Base-by-base conservation (phyloP, 2,113 vertebrate species). In the Epinephelus cyanopodus region DNA sequence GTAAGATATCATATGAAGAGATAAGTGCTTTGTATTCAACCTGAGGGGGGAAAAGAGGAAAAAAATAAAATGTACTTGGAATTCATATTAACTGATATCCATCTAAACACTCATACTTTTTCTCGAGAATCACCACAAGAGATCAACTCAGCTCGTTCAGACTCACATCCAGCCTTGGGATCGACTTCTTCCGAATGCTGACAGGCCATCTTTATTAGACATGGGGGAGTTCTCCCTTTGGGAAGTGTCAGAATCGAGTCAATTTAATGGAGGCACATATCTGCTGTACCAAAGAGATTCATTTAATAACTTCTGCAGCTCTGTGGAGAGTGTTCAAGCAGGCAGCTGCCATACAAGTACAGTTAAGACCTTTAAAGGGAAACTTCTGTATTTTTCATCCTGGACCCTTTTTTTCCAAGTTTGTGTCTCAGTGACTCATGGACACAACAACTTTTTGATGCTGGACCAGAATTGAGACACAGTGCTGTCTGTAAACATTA, bases 231-330 rank as follows among this genome's bases (percentile, higher is more conserved):
- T 54, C 48, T 81, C 69, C 78, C 90, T 27, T 52, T 17, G 62
- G 77, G 74, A 82, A 72, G 72, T 71, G 81, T 72, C 83, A 81
- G 62, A 87, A 85, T 74, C 57, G 17, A 79, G 65, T 79, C 81
- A 66, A 67, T 85, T 88, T 86, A 82, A 89, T 65, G 61, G 69
- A 42, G 58, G 18, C 45, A 37, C 60, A 74, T 74, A 77, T 73
- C 88, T 74, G 76, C 66, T 68, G 54, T 64, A 79, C 80, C 82
- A 77, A 71, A 70, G 67, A 90, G 69, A 87, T 74, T 84, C 52
- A 74, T 88, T 81, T 85, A 91, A 92, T 85, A 87, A 86, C 85
- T 81, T 58, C 21, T 61, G 63, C 63, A 63, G 52, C 74, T 89
- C 70, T 48, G 79, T 57, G 77, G 64, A 69, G 61, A 72, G 64